Evolutionary conservation across 1,140 invertebrate species (phyloP), one percentile per base, ranked within the genome.

Genomic region (Oedothorax gibbosus): DNA sequence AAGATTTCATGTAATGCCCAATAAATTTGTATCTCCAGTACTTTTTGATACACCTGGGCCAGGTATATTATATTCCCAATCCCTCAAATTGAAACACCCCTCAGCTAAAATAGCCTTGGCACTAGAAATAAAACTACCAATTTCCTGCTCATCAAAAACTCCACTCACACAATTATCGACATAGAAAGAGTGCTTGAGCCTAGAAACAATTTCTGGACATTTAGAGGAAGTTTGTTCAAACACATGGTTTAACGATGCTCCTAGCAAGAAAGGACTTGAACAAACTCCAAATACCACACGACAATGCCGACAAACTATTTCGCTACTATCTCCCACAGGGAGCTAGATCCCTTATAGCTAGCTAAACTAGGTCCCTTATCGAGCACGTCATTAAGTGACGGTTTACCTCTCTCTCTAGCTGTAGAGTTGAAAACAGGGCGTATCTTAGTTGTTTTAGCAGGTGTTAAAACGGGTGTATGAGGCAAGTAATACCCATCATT

Each of bases 341-440:
- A 3, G 20, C 0, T 14, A 14, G 18, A n/a, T n/a, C n/a, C n/a
- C n/a, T n/a, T 73, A 76, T 76, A 20, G 49, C 8, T 35, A 35
- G 35, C 15, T 51, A 76, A 62, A 76, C 50, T 73, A 21, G 56
- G 73, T n/a, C 56, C 11, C 62, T 76, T 76, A 15, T 73, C 11
- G 14, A 56, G 9, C 18, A 5, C 56, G 49, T 60, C 72, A 60
- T 75, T 75, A 35, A 50, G 12, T 11, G 21, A 76, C 5, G 14
- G 15, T 35, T 21, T 15, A 21, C 60, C n/a, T 12, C 20, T 14
- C 4, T 75, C 12, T 10, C 10, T 14, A 14, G 20, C 21, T 11
- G 9, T 7, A 18, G 12, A 0, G 8, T 56, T 51, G 21, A 75
- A 75, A 20, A 60, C 11, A 9, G 20, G 11, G 2, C 11, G 21